Evolutionary conservation across 2,113 vertebrate species (phyloP).

Genomic region (Argyrosomus japonicus): DNA sequence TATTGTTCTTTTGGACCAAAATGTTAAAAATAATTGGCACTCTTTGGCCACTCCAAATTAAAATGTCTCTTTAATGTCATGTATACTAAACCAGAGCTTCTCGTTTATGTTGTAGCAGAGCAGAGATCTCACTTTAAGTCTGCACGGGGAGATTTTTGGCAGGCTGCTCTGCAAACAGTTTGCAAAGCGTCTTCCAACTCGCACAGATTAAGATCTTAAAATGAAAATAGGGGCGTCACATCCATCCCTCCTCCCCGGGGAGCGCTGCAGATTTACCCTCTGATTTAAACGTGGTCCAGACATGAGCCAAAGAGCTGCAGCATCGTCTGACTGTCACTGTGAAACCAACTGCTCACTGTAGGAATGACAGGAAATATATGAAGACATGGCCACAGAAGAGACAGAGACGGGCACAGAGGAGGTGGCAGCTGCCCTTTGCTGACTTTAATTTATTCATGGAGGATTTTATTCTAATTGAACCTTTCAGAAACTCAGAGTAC

Average conservation of each 20-base stretch:
- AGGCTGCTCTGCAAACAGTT: slow-evolving; percentile 15
- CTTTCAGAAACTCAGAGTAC: slow-evolving; percentile 26
- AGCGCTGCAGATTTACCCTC: slow-evolving; percentile 21
- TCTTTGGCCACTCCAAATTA: too few species aligned
- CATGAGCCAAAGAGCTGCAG: slow-evolving; percentile 24
- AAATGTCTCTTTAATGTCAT: too few species aligned
- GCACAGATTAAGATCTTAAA: slow-evolving; percentile 64
- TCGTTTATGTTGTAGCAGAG: background rate
- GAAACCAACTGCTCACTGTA: background rate
- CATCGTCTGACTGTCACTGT: background rate
- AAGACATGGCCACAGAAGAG: background rate
- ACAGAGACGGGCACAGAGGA: background rate
- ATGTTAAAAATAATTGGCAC: too few species aligned
- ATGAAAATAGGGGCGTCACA: background rate
- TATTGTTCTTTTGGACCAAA: too few species aligned
- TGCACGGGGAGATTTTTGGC: background rate
- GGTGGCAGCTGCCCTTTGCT: slow-evolving; percentile 7
- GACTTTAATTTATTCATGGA: slow-evolving; percentile 32
- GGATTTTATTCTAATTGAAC: slow-evolving; percentile 16
- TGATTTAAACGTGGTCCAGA: slow-evolving; percentile 22
- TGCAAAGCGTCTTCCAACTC: slow-evolving; percentile 50
- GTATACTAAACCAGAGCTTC: too few species aligned
- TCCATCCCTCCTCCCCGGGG: background rate
- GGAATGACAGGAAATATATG: background rate
- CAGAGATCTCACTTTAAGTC: background rate